These are phyloP conservation scores for Melanogrammus aeglefinus DNA, from an alignment of 2,797 vertebrate species.

Conservation along the genomic window DNA sequence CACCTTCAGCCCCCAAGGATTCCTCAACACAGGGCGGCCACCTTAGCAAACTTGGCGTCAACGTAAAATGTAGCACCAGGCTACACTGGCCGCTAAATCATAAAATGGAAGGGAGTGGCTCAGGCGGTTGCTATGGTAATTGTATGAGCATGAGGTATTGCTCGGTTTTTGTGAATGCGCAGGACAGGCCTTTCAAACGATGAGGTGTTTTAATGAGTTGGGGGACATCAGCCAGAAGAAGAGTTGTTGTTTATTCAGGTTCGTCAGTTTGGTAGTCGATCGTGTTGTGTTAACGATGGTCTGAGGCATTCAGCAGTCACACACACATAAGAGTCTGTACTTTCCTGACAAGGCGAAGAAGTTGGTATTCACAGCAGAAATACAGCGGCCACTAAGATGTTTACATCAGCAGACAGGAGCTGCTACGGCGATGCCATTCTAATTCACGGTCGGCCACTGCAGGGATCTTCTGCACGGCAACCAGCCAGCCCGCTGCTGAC, in stretches of 20 bases:
- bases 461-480: conserved; percentile 40
- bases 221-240: background rate
- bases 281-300: background rate
- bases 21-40: background rate
- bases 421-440: conserved; percentile 14
- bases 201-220: background rate
- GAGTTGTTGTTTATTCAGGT: background rate
- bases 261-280: background rate
- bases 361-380: background rate
- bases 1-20: conserved; percentile 14
- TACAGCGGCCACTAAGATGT: background rate
- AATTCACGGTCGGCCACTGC: conserved; percentile 3
- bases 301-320: background rate
- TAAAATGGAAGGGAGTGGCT: background rate
- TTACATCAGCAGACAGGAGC: conserved; percentile 9
- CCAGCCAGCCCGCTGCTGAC: conserved; percentile 42
- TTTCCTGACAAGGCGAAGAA: background rate
- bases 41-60: background rate
- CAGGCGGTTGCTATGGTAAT: background rate
- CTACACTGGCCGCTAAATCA: background rate
- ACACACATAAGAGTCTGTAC: background rate
- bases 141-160: background rate
- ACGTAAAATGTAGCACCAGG: background rate
- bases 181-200: background rate
- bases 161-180: background rate